Evolutionary conservation across 2,888 invertebrate species (phyloP).

Genomic region (Desoria tigrina): DNA sequence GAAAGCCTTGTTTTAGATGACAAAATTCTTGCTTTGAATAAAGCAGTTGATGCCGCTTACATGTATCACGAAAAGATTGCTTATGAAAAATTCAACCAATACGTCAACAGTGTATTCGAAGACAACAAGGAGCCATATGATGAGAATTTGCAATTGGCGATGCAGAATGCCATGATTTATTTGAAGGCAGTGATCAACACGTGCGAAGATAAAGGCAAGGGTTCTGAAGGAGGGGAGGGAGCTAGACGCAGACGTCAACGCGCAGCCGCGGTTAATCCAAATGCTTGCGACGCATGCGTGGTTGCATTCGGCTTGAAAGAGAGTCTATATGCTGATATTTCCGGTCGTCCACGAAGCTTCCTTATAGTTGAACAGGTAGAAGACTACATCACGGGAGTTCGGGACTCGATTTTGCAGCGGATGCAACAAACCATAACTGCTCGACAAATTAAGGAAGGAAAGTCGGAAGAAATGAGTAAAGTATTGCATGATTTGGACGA

Average conservation of each 20-base stretch:
- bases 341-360: neutral
- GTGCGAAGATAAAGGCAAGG: neutral
- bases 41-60: slow-evolving; percentile 18
- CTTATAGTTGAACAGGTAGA: slow-evolving; percentile 1
- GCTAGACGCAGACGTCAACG: neutral
- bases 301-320: slow-evolving; percentile 2
- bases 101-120: neutral
- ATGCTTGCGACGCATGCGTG: neutral
- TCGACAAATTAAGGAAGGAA: slow-evolving; percentile 7
- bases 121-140: neutral
- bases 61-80: slow-evolving; percentile 13
- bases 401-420: slow-evolving; percentile 10
- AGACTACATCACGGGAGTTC: neutral
- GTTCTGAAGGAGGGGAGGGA: neutral
- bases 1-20: slow-evolving; percentile 1
- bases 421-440: slow-evolving; percentile 6
- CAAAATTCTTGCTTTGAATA: neutral
- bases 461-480: slow-evolving; percentile 9
- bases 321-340: slow-evolving; percentile 2
- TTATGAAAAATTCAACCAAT: neutral
- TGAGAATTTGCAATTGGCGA: neutral
- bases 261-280: neutral
- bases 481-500: too few relatives aligned
- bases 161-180: neutral
- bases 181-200: slow-evolving; percentile 6